Percentiles rank a stretch among this genome's conserved stretches.
phyloP scores from a whole-genome alignment of 2,888 invertebrate species.

The Cantharis rufa region DNA sequence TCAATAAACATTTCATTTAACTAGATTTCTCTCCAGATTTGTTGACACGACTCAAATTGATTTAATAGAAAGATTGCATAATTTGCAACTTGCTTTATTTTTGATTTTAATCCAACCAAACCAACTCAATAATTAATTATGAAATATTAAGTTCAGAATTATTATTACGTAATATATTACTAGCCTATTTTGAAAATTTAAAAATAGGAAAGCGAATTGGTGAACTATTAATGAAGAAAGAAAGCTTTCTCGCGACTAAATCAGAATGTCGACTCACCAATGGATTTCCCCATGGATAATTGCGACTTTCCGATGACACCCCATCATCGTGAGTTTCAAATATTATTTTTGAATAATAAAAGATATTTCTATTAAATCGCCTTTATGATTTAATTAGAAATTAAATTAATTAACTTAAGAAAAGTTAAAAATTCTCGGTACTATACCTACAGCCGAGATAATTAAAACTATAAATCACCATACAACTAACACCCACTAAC shows the following conservation, averaged over 20 bases:
- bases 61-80: neutral
- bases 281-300: neutral
- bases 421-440: neutral
- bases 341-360: neutral
- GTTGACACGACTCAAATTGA: neutral
- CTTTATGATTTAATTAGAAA: neutral
- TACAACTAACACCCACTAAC: constrained; percentile 2
- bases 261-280: neutral
- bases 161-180: too few species aligned
- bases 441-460: neutral
- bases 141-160: too few species aligned
- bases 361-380: too few species aligned
- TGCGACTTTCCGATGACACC: neutral
- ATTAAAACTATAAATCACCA: neutral
- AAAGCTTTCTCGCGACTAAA: neutral
- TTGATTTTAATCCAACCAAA: neutral
- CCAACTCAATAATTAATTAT: neutral
- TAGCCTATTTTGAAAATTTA: too few species aligned
- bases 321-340: neutral
- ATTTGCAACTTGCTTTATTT: neutral
- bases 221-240: neutral
- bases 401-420: neutral
- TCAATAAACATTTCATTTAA: neutral
- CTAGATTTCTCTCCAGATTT: neutral
- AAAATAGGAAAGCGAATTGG: neutral